Evolutionary conservation across 2,113 vertebrate genomes (phyloP), one percentile per base, ranked within the genome.

Genomic region (Platichthys flesus): DNA sequence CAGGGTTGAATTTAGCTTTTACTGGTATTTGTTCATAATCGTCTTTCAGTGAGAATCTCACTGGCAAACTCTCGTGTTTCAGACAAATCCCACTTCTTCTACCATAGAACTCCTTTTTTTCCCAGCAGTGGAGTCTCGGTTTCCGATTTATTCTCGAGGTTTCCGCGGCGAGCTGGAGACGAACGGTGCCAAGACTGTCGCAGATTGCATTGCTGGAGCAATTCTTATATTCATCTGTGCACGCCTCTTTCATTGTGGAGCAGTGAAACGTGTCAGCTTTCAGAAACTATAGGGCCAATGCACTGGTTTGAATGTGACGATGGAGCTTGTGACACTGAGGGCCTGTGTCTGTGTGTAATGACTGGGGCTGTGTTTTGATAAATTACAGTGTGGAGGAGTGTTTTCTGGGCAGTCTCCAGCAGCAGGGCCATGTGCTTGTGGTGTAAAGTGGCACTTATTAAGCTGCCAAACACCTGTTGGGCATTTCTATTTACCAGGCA

Each of bases 331-430:
- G 5, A n/a, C 63, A 24, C 2, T 64, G 23, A 57, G 21, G 21
- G 21, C 35, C 10, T 15, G 6, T 28, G 14, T 47, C 52, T 24
- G 2, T 31, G n/a, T 24, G 5, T 40, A 40, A 49, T 55, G 21
- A 42, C 35, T 31, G 10, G 51, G 49, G 66, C 15, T 66, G 31
- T 66, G 40, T 76, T 28, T 5, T 57, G 67, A 23, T 60, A 70
- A 69, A 76, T 75, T 63, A n/a, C 24, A 42, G 45, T 10, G 10
- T 56, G 45, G 62, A 52, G 10, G 45, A 67, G 67, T 82, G 52
- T 21, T 59, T 74, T 37, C n/a, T 60, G 21, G 20, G 47, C 16
- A 23, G 21, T 15, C 51, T 60, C 45, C 58, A 65, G 52, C 58
- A 65, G 52, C 21, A 47, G 24, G 68, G 54, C 31, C 31, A 35